Evolutionary conservation across 2,113 vertebrate genomes (phyloP), one percentile per base, ranked within the genome.

Genomic region (Phasianus colchicus): DNA sequence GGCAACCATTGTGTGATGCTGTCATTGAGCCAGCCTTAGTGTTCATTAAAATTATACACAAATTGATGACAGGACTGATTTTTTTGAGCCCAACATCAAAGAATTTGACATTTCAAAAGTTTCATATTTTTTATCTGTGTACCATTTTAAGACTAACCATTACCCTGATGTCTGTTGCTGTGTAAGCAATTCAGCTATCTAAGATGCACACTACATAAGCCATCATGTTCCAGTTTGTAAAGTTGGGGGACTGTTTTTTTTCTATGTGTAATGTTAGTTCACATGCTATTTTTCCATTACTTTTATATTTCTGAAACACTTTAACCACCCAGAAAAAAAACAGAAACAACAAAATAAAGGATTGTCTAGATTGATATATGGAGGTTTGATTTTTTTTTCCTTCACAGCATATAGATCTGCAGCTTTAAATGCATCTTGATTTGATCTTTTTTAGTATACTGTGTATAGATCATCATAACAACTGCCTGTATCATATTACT

Each of bases 401-500:
- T 66, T 63, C 32, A 1, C 2, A 88, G 32, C 24, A 45, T 86
- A 48, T 78, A 34, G 5, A 13, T 86, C 24, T 90, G 21, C 38
- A 50, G 10, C 40, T 87, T 90, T 64, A 67, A 86, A 64, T 80
- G 12, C 11, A 7, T 63, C 25, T 64, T 87, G 13, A 75, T 69
- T 77, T 73, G 66, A n/a, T 36, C 15, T 20, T 66, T 72, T 50
- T 11, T 50, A 5, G 21, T 54, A 4, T 14, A 20, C 7, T 43
- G 30, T 36, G 4, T 54, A 38, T 61, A 60, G 52, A 38, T 89
- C 34, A 47, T 47, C 29, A 1, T 78, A 60, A 50, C 73, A 18
- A 66, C 10, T 94, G n/a, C 77, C 40, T 93, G 60, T 17, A 52
- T 95, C 96, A 25, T 89, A 43, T 94, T 88, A 47, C 70, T 90